These are phyloP conservation scores for Meiosimyza platycephala DNA, from an alignment of 2,888 invertebrate genomes.

Conservation along the genomic window DNA sequence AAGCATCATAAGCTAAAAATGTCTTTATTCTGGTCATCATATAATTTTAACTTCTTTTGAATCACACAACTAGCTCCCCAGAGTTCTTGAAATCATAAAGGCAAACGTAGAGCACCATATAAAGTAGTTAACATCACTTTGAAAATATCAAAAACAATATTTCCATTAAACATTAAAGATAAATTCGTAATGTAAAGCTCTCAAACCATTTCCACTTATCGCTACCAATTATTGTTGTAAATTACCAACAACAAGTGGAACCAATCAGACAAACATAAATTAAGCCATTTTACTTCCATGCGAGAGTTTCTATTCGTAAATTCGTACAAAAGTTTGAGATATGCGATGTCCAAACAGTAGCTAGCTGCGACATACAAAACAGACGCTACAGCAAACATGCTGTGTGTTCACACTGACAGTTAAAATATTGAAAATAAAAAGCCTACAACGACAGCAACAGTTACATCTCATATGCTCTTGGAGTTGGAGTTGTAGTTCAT, in stretches of 20 bases:
- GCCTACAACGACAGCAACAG: not conserved
- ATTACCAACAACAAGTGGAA: conserved; percentile 10
- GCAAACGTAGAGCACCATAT: too few relatives aligned
- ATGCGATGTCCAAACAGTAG: conserved; percentile 5
- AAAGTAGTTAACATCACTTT: too few relatives aligned
- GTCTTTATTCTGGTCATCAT: too few relatives aligned
- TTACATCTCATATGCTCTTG: not conserved
- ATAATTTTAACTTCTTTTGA: too few relatives aligned
- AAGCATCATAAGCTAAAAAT: too few relatives aligned
- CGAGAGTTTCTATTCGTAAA: not conserved
- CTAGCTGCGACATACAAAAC: not conserved
- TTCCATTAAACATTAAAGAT: too few relatives aligned
- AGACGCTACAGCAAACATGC: not conserved
- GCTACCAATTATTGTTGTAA: not conserved
- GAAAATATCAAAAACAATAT: too few relatives aligned
- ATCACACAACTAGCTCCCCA: too few relatives aligned
- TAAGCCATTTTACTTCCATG: conserved; percentile 1
- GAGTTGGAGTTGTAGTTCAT: conserved; percentile 21
- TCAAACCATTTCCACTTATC: not conserved
- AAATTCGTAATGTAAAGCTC: not conserved
- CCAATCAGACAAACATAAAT: conserved; percentile 15
- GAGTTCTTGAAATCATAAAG: too few relatives aligned
- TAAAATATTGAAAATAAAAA: not conserved
- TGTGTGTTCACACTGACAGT: not conserved
- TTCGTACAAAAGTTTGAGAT: conserved; percentile 1